Percentiles rank a stretch among this genome's conserved stretches.
These are phyloP conservation scores for Monochamus alternatus DNA, from an alignment of 2,888 invertebrate genomes.

Conservation along the genomic window DNA sequence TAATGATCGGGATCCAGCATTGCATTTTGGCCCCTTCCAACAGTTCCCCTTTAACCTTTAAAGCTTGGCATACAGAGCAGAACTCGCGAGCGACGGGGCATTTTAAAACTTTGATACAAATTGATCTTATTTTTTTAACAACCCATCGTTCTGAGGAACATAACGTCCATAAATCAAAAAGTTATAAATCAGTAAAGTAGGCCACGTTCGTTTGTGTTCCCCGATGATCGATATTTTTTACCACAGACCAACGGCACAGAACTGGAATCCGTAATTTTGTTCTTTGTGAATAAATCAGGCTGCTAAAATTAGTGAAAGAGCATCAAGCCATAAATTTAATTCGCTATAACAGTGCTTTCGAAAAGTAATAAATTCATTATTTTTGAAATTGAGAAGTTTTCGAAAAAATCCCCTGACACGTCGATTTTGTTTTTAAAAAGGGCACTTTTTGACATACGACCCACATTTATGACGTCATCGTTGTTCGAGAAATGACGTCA, in stretches of 20 bases:
- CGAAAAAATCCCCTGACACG: too few relatives aligned
- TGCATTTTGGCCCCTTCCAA: background rate
- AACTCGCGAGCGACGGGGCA: slow-evolving; percentile 12
- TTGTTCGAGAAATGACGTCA: too few relatives aligned
- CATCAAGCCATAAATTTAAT: background rate
- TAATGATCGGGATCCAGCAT: background rate
- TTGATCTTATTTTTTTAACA: slow-evolving; percentile 43
- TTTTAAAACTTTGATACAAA: slow-evolving; percentile 38
- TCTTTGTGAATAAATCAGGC: slow-evolving; percentile 61
- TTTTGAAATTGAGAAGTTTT: too few relatives aligned
- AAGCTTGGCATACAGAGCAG: slow-evolving; percentile 21
- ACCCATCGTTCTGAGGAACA: slow-evolving; percentile 42
- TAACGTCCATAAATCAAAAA: slow-evolving; percentile 48
- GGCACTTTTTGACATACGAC: too few relatives aligned
- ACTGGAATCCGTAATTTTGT: slow-evolving; percentile 56
- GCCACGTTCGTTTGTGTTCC: slow-evolving; percentile 50
- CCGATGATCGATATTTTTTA: slow-evolving; percentile 58
- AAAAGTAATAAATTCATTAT: too few relatives aligned
- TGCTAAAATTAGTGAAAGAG: background rate
- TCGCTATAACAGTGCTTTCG: too few relatives aligned
- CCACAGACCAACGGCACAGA: slow-evolving; percentile 48
- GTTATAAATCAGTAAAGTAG: slow-evolving; percentile 51
- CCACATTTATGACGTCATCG: too few relatives aligned
- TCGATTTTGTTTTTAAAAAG: too few relatives aligned
- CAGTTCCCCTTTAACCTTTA: slow-evolving; percentile 30